phyloP scores from a whole-genome alignment of 2,113 vertebrate genomes.

The Perccottus glenii region DNA sequence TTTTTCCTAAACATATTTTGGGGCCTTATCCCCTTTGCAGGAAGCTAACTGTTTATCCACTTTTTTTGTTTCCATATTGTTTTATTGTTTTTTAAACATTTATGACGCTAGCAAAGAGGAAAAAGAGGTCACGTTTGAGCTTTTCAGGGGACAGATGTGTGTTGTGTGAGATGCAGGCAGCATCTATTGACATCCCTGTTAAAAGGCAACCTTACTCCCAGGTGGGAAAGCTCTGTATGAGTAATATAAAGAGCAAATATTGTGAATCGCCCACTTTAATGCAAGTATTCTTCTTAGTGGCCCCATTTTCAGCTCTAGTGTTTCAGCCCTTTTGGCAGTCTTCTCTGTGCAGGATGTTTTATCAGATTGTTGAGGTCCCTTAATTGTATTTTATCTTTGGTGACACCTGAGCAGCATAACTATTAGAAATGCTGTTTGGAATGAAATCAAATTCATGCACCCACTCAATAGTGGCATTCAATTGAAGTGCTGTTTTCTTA shows the following conservation, averaged over 20 bases:
- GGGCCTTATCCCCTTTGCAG: constrained; percentile 76
- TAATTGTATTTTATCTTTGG: constrained; percentile 63
- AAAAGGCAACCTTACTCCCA: constrained; percentile 31
- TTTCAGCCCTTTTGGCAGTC: constrained; percentile 21
- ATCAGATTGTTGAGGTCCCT: constrained; percentile 50
- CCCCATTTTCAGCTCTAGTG: constrained; percentile 34
- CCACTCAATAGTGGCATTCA: constrained; percentile 57
- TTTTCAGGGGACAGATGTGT: constrained; percentile 20
- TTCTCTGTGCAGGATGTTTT: constrained; percentile 27
- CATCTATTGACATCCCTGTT: constrained; percentile 29
- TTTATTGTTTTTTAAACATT: constrained; percentile 66
- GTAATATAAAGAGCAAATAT: constrained; percentile 37
- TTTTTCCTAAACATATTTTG: constrained; percentile 80
- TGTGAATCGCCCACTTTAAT: constrained; percentile 24
- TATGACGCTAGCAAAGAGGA: constrained; percentile 35
- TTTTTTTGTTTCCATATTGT: constrained; percentile 64
- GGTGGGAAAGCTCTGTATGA: constrained; percentile 23
- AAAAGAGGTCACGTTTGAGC: constrained; percentile 10
- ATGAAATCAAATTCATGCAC: constrained; percentile 58
- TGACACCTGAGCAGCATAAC: constrained; percentile 67
- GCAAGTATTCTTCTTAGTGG: constrained; percentile 36
- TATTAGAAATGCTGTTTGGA: constrained; percentile 65
- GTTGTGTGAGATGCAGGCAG: constrained; percentile 20
- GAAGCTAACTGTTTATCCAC: constrained; percentile 69
- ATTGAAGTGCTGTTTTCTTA: constrained; percentile 61